Percentiles rank a stretch among this genome's conserved stretches.
These are phyloP conservation scores for Harpegnathos saltator DNA, from an alignment of 1,140 invertebrate genomes.

Conservation along the genomic window DNA sequence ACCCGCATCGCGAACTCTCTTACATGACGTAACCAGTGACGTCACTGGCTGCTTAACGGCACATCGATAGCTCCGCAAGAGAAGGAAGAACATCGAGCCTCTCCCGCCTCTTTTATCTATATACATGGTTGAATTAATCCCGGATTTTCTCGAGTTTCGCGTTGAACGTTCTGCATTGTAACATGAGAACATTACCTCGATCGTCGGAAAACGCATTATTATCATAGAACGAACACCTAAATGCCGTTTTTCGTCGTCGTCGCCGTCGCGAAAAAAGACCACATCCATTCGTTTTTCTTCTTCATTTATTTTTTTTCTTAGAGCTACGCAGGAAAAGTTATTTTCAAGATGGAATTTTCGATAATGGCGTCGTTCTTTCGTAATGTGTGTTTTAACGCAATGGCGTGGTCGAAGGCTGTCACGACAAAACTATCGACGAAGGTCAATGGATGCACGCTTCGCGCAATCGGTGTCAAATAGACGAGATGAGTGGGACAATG, in stretches of 20 bases:
- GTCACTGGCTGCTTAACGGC: conserved; percentile 62
- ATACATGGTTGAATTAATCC: neutral
- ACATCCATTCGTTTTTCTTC: too few relatives aligned
- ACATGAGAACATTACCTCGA: too few relatives aligned
- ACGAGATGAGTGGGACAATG: conserved; percentile 20
- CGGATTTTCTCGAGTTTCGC: neutral
- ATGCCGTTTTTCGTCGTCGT: too few relatives aligned
- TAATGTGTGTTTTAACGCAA: neutral
- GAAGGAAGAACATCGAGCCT: neutral
- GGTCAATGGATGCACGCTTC: conserved; percentile 24
- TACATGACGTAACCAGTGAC: conserved; percentile 60
- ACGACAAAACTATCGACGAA: conserved; percentile 25
- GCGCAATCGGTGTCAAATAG: conserved; percentile 47
- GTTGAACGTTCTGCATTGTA: too few relatives aligned
- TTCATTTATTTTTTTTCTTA: too few relatives aligned
- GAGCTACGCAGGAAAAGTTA: too few relatives aligned
- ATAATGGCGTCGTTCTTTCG: conserved; percentile 4
- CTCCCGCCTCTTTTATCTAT: neutral
- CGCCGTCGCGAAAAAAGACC: too few relatives aligned
- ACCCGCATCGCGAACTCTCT: conserved; percentile 11
- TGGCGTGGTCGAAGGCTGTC: neutral
- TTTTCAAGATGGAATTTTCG: conserved; percentile 17
- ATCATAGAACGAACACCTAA: too few relatives aligned
- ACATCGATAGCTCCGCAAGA: conserved; percentile 1
- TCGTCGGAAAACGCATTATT: too few relatives aligned